Evolutionary conservation across 2,113 vertebrate species (phyloP), one percentile per base, ranked within the genome.

Genomic region (Phrynosoma platyrhinos): DNA sequence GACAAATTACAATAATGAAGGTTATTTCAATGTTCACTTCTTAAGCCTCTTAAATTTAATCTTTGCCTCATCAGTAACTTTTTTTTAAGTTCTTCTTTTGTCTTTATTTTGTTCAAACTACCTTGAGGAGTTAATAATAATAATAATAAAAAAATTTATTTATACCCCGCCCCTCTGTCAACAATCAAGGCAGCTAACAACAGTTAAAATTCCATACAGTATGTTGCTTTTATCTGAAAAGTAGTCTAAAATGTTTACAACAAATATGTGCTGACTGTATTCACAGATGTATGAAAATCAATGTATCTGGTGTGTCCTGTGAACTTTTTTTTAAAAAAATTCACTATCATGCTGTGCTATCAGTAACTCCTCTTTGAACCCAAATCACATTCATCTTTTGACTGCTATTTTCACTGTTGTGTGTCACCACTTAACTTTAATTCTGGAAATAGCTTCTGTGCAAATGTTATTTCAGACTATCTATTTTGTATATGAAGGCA

Each of bases 401-500:
- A 6, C 47, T 76, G 0, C 32, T 79, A 20, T 58, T 95, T 58
- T 53, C 30, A 10, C 16, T 89, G 64, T 58, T 90, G 47, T 87
- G 47, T 30, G 5, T 53, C 85, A 66, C 86, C 85, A 72, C 71
- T 91, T 82, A 52, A 78, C 75, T 91, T 90, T 91, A 88, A 72
- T 88, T 83, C 87, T 90, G 83, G 58, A 88, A 88, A 82, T 83
- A 93, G 87, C 81, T 88, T 88, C 84, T 88, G 89, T 83, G 89
- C 90, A 85, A 89, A n/a, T 32, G 30, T 85, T 71, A 64, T 87
- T 85, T 80, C 86, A 91, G 81, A 83, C 84, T 93, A 89, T 92
- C 64, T 40, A 72, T 93, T 96, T 92, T 90, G 64, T 83, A 87
- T 77, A 92, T 87, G 87, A 66, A 93, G 68, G 62, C 80, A 8